Percentiles rank a stretch among this genome's conserved stretches.
Evolutionary conservation across 2,888 invertebrate species (phyloP).

Genomic region (Orthonevra nobilis): DNA sequence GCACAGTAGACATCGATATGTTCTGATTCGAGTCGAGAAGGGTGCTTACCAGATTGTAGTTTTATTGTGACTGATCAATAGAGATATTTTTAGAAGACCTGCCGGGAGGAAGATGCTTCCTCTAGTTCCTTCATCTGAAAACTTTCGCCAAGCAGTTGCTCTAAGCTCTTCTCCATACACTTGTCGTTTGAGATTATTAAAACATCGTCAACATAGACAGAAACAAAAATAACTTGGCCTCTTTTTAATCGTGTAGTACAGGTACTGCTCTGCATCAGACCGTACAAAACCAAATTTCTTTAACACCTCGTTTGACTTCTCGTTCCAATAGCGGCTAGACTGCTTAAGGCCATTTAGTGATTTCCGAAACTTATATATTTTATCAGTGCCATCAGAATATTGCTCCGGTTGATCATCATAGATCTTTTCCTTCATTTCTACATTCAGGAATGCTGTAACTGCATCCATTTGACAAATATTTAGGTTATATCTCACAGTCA

Average conservation of each 20-base stretch:
- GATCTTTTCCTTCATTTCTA: constrained; percentile 24
- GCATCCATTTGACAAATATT: constrained; percentile 51
- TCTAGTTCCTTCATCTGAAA: constrained; percentile 70
- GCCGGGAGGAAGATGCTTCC: constrained; percentile 49
- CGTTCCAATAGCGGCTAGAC: constrained; percentile 53
- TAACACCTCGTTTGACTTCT: constrained; percentile 27
- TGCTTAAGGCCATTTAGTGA: constrained; percentile 51
- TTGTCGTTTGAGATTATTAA: constrained; percentile 62
- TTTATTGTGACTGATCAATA: constrained; percentile 66
- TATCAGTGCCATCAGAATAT: constrained; percentile 32
- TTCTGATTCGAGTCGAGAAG: constrained; percentile 51
- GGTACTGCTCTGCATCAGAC: constrained; percentile 51
- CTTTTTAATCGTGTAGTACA: constrained; percentile 38
- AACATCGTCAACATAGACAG: constrained; percentile 71
- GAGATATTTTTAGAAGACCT: constrained; percentile 23
- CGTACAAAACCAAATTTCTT: constrained; percentile 42
- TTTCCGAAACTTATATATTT: constrained; percentile 35
- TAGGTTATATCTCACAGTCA: constrained; percentile 26
- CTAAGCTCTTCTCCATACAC: constrained; percentile 37
- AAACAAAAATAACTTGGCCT: constrained; percentile 62
- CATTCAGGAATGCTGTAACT: constrained; percentile 31
- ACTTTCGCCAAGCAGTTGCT: constrained; percentile 31
- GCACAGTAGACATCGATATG: constrained; percentile 22
- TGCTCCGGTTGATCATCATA: constrained; percentile 46
- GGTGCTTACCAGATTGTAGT: constrained; percentile 48